Conservation (phyloP, 2,113 vertebrate genomes). For the Parotia lawesii region DNA sequence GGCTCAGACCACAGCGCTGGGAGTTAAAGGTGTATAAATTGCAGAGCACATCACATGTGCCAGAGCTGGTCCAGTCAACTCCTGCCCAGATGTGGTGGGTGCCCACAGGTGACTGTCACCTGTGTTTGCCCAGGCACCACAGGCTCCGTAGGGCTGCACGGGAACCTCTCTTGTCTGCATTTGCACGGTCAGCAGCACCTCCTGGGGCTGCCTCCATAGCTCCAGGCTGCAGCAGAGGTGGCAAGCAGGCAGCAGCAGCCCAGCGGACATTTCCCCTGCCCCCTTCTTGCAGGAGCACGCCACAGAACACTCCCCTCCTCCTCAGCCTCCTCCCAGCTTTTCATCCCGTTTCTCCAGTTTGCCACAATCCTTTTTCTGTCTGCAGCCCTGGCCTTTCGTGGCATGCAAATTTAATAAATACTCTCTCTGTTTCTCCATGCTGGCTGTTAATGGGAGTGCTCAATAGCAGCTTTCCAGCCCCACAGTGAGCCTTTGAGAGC, state of each 20-base stretch:
- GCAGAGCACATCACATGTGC: accelerated
- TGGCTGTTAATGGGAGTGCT: background rate
- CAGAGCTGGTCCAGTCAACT: background rate
- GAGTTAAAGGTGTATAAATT: background rate
- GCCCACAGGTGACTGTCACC: background rate
- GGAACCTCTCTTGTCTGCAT: background rate
- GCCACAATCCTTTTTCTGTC: conserved; percentile 45
- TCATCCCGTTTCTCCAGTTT: background rate
- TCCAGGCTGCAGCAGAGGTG: background rate
- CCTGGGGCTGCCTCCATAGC: background rate
- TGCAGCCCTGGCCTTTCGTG: background rate
- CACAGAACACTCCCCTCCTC: accelerated
- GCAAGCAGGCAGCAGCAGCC: background rate
- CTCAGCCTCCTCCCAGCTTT: background rate
- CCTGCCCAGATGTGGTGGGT: background rate
- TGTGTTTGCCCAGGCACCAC: accelerated
- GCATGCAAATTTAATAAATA: conserved; percentile 27
- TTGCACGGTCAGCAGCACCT: background rate
- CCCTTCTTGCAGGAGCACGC: background rate
- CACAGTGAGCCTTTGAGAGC: conserved; percentile 31
- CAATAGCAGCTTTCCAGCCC: background rate
- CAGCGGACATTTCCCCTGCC: background rate
- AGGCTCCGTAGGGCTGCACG: accelerated
- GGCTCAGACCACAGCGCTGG: background rate
- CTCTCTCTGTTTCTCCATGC: background rate